These are phyloP conservation scores for Porites evermanni DNA, from an alignment of 92 coral and sea anemone species.

Conservation along the genomic window DNA sequence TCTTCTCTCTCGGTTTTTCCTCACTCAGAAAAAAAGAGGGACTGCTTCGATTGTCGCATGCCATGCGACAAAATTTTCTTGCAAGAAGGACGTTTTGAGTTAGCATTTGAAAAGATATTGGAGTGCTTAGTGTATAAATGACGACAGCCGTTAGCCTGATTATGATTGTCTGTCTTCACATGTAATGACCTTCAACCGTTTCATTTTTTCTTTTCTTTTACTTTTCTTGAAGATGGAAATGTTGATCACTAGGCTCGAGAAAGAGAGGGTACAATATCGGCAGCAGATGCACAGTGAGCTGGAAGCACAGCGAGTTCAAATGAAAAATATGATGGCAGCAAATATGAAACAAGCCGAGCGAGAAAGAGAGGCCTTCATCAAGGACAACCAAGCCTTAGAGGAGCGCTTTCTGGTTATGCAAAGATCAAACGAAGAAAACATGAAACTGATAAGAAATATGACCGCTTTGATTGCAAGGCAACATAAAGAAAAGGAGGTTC, in stretches of 20 bases:
- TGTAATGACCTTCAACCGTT: neutral
- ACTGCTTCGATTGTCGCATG: no score
- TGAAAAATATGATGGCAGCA: slow-evolving; percentile 60
- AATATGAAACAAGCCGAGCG: slow-evolving; percentile 33
- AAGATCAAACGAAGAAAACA: slow-evolving; percentile 17
- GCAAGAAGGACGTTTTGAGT: no score
- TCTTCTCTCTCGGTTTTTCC: no score
- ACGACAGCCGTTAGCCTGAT: neutral
- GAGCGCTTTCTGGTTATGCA: slow-evolving; percentile 11
- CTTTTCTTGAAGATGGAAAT: slow-evolving; percentile 40
- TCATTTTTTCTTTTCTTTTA: neutral
- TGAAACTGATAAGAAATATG: neutral
- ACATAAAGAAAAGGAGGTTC: neutral
- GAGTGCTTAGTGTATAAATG: no score
- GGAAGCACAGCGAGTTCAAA: slow-evolving; percentile 40
- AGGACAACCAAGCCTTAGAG: neutral
- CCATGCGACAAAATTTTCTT: no score
- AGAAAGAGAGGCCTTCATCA: slow-evolving; percentile 24
- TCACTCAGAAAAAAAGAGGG: no score
- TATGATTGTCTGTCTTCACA: neutral
- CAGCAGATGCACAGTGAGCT: slow-evolving; percentile 30
- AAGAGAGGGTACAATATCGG: slow-evolving; percentile 36
- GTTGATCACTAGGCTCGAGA: slow-evolving; percentile 26
- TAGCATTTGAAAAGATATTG: no score
- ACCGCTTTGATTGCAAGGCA: slow-evolving; percentile 1